Evolutionary conservation across 2,888 invertebrate species (phyloP).

Genomic region (Heteropelma amictum): DNA sequence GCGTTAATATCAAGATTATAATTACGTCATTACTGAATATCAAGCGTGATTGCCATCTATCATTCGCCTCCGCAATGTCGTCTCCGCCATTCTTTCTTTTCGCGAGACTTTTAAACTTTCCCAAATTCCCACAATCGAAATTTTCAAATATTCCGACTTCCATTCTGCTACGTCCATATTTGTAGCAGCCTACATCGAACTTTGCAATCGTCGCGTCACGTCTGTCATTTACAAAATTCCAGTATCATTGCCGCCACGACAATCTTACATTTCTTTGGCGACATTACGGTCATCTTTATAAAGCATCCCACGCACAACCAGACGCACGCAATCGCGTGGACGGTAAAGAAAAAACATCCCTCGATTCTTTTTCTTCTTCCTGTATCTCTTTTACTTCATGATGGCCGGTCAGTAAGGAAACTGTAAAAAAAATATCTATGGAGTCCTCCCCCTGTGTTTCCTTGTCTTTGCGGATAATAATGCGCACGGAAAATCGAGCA

Average conservation of each 20-base stretch:
- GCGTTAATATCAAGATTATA: too few relatives aligned
- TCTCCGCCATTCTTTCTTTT: not conserved
- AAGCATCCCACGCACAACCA: conserved; percentile 36
- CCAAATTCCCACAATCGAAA: too few relatives aligned
- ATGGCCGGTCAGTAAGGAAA: too few relatives aligned
- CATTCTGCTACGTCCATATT: too few relatives aligned
- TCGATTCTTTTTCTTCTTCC: not conserved
- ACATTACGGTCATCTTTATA: conserved; percentile 19
- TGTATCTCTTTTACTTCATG: not conserved
- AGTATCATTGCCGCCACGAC: conserved; percentile 37
- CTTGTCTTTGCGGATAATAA: too few relatives aligned
- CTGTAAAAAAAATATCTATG: too few relatives aligned
- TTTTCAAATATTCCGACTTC: too few relatives aligned
- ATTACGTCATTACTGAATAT: too few relatives aligned
- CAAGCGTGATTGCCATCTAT: too few relatives aligned
- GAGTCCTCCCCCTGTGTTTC: too few relatives aligned
- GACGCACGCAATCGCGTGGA: not conserved
- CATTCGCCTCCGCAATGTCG: too few relatives aligned
- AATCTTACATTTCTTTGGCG: not conserved
- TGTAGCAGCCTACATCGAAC: conserved; percentile 28
- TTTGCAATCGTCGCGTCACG: not conserved
- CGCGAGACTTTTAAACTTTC: not conserved
- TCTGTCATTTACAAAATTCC: conserved; percentile 49
- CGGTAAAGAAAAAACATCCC: not conserved
- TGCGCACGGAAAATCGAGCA: not conserved